Conservation (phyloP, 1,140 invertebrate genomes). For the Cepaea nemoralis region DNA sequence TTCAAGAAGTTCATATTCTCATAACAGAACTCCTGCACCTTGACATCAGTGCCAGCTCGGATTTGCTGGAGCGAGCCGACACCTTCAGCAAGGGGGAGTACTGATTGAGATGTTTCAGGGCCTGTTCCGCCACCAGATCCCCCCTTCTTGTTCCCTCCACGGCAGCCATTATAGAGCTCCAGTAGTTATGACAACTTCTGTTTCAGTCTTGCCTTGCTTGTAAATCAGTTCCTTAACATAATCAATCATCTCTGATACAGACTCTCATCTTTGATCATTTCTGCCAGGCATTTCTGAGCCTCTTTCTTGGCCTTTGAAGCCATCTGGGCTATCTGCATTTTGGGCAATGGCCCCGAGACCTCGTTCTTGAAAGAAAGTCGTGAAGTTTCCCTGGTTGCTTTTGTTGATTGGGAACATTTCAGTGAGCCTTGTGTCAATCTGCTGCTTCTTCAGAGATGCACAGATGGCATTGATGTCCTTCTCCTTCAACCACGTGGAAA, state of each 20-base stretch:
- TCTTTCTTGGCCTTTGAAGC: slow-evolving; percentile 88
- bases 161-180: slow-evolving; percentile 92
- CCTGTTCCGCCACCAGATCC: slow-evolving; percentile 94
- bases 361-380: slow-evolving; percentile 85
- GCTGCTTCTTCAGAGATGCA: slow-evolving; percentile 87
- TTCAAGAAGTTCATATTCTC: slow-evolving; percentile 99
- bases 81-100: slow-evolving; percentile 88
- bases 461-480: slow-evolving; percentile 88
- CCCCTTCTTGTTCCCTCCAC: slow-evolving; percentile 99
- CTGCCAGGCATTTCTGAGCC: slow-evolving; percentile 81
- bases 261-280: slow-evolving; percentile 84
- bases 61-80: slow-evolving; percentile 84
- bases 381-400: slow-evolving; percentile 89
- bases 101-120: slow-evolving; percentile 87
- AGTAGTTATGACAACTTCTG: slow-evolving; percentile 85
- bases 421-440: slow-evolving; percentile 82
- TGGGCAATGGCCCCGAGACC: slow-evolving; percentile 89
- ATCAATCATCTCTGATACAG: slow-evolving; percentile 59
- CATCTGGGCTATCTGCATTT: slow-evolving; percentile 81
- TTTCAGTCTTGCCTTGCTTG: slow-evolving; percentile 86
- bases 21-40: slow-evolving; percentile 97
- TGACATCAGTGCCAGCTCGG: slow-evolving; percentile 89
- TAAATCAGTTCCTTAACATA: slow-evolving; percentile 84
- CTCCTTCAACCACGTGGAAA: slow-evolving; percentile 90
- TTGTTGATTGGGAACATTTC: slow-evolving; percentile 94